Evolutionary conservation across 2,113 vertebrate genomes (phyloP), one percentile per base, ranked within the genome.

Genomic region (Pipa parva): DNA sequence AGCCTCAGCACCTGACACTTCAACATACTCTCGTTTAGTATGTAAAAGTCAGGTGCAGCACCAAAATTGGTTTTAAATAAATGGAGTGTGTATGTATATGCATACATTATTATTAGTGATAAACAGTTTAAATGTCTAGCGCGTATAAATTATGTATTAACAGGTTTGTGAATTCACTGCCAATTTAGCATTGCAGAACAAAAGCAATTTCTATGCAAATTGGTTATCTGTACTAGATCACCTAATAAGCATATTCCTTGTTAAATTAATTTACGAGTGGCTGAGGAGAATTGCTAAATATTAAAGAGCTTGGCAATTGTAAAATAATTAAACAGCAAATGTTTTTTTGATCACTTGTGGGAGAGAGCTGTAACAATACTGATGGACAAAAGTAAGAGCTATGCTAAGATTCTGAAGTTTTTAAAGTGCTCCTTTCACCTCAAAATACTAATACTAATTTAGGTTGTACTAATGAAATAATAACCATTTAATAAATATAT

Each of bases 141-240:
- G 11, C 60, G 31, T 33, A 42, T 60, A 13, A 50, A 17, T 60
- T 10, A 18, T 22, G 42, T 60, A 51, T 52, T 49, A 68, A 26
- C n/a, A 20, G 56, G 56, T 51, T 49, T 24, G 26, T 37, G 31
- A 51, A 11, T 55, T 24, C 46, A 39, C 21, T 33, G 46, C 29
- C 3, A 29, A 50, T 26, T 52, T 48, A 60, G 46, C 25, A 4
- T 31, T 15, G 65, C 56, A 69, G 60, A 59, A 69, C 56, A 69
- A 69, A 69, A 60, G 57, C 65, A 60, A 69, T 69, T 60, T 69
- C 56, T 52, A 69, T 69, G 65, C 65, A 69, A 69, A 69, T 69
- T 22, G 21, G n/a, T 22, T 27, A n/a, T 26, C 46, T 42, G 46
- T 24, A 15, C 31, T 69, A 20, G 2, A 68, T 13, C 45, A n/a